Conservation (phyloP, 2,797 vertebrate species). For the Microchirus variegatus region DNA sequence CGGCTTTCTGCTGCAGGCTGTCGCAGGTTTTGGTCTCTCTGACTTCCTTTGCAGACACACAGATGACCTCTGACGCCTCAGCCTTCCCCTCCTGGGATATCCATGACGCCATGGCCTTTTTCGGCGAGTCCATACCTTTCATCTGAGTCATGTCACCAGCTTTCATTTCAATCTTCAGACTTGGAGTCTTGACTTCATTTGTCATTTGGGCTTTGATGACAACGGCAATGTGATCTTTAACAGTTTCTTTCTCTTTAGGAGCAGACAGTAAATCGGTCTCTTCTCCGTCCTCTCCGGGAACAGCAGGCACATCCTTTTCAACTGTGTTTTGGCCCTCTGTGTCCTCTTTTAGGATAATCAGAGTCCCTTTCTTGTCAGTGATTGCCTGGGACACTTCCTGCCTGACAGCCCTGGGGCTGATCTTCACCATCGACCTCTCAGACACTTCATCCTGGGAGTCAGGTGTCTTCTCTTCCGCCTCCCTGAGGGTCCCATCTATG, state of each 20-base stretch:
- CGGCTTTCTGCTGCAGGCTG: constrained; percentile 69
- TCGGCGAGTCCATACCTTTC: constrained; percentile 65
- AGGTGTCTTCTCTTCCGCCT: constrained; percentile 66
- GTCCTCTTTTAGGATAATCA: constrained; percentile 87
- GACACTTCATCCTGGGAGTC: constrained; percentile 72
- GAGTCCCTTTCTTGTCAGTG: constrained; percentile 79
- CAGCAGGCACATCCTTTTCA: constrained; percentile 20
- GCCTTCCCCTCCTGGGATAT: constrained; percentile 63
- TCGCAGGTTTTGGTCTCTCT: constrained; percentile 45
- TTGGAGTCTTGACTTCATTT: constrained; percentile 10
- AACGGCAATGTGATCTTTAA: constrained; percentile 18
- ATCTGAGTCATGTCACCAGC: constrained; percentile 39
- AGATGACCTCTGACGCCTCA: constrained; percentile 29
- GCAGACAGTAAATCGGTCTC: constrained; percentile 9
- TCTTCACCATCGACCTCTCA: constrained; percentile 74
- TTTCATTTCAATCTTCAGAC: constrained; percentile 54
- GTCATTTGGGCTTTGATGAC: constrained; percentile 13
- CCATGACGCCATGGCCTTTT: constrained; percentile 76
- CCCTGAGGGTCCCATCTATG: constrained; percentile 80
- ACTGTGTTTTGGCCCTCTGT: constrained; percentile 9
- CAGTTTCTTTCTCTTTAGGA: constrained; percentile 24
- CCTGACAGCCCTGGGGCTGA: constrained; percentile 72
- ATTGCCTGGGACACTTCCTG: constrained; percentile 85
- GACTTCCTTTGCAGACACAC: constrained; percentile 25
- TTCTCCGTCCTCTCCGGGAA: constrained; percentile 19